Conservation (phyloP, 2,888 invertebrate species). For the Drosophila robusta region DNA sequence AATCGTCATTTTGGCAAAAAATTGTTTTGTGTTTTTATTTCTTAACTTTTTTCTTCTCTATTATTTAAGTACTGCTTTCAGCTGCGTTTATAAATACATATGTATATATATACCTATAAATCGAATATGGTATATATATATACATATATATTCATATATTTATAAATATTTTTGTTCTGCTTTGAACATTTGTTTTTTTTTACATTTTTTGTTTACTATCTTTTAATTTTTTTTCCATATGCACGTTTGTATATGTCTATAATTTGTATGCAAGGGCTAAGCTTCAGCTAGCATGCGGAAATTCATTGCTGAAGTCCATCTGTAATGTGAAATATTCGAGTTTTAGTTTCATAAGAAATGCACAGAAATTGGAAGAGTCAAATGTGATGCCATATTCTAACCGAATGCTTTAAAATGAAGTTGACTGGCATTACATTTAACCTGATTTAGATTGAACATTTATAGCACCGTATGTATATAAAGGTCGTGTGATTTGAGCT, state of each 20-base stretch:
- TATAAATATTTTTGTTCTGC: slow-evolving; percentile 60
- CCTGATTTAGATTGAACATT: neutral
- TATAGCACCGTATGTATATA: neutral
- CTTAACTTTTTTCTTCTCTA: slow-evolving; percentile 34
- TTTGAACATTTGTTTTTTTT: slow-evolving; percentile 60
- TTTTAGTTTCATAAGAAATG: neutral
- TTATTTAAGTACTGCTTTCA: slow-evolving; percentile 55
- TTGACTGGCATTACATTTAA: slow-evolving; percentile 15
- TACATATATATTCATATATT: slow-evolving; percentile 60
- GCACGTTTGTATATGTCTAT: slow-evolving; percentile 42
- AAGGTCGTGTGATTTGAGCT: slow-evolving; percentile 24
- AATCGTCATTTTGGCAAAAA: slow-evolving; percentile 61
- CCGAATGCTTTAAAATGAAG: neutral
- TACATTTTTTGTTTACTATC: slow-evolving; percentile 66
- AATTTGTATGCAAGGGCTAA: slow-evolving; percentile 43
- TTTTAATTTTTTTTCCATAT: slow-evolving; percentile 42
- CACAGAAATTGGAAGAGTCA: neutral
- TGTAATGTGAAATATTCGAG: slow-evolving; percentile 56
- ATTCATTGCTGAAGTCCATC: slow-evolving; percentile 53
- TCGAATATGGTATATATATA: slow-evolving; percentile 52
- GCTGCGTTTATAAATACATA: slow-evolving; percentile 60
- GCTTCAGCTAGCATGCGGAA: slow-evolving; percentile 39
- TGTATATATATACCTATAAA: slow-evolving; percentile 51
- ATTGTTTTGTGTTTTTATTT: slow-evolving; percentile 30
- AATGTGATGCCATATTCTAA: slow-evolving; percentile 11